These are phyloP conservation scores for Acanthurus lineatus DNA, from an alignment of 2,797 vertebrate species.

Conservation along the genomic window DNA sequence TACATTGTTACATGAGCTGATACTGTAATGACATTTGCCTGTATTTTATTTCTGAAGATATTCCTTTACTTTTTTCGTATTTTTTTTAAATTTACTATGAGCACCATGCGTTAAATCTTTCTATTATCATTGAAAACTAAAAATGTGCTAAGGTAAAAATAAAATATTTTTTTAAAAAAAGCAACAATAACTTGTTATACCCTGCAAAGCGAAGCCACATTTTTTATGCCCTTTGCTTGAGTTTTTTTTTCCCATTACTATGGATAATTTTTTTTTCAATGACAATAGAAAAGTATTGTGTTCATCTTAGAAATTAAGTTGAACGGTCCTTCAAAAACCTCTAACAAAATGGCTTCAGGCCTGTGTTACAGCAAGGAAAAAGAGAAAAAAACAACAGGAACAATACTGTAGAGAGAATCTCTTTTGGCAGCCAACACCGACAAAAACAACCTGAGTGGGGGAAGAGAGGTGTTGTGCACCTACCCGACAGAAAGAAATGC, in stretches of 20 bases:
- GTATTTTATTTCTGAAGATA: no score
- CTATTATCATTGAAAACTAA: no score
- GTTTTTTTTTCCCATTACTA: background rate
- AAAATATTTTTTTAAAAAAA: no score
- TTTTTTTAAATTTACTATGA: no score
- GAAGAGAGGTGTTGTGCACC: constrained; percentile 54
- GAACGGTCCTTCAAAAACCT: background rate
- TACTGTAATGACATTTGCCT: no score
- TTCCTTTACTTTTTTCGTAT: no score
- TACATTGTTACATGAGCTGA: no score
- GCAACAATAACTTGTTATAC: background rate
- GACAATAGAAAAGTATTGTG: background rate
- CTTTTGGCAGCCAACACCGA: constrained; percentile 38
- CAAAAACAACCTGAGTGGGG: constrained; percentile 52
- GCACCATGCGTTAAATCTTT: no score
- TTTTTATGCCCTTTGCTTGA: background rate
- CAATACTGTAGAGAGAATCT: constrained; percentile 14
- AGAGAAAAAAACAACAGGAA: constrained; percentile 33
- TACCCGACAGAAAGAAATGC: constrained; percentile 37
- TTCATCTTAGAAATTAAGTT: background rate
- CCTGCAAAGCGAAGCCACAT: background rate
- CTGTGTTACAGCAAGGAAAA: constrained; percentile 20
- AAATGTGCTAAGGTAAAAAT: no score
- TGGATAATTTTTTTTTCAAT: background rate
- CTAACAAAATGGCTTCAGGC: constrained; percentile 9